Evolutionary conservation across 2,888 invertebrate species (phyloP), one percentile per base, ranked within the genome.

Genomic region (Lepidonotus clava): DNA sequence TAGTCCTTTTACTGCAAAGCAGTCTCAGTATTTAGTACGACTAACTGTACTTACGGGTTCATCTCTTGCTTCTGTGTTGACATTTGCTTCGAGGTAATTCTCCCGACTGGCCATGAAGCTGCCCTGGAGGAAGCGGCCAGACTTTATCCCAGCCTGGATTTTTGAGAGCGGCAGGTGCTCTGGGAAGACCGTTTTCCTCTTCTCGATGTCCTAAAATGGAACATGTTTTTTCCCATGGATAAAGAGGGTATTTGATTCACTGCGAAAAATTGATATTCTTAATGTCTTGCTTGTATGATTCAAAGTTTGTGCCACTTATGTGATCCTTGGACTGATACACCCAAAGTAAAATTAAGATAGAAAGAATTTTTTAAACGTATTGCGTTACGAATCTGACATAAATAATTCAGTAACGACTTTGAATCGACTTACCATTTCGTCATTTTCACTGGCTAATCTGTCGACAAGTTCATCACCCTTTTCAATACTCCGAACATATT

Each of bases 71-170:
- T 97, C 97, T 0, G 98, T 96, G 93, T 96, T 96, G 11, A 98
- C 97, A 88, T 95, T 96, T 14, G 98, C 99, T 94, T 99, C 99
- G 21, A 98, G 95, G 93, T 97, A 99, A 94, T 99, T 99, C 92
- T 98, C 98, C 84, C 97, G 95, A 0, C 98, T 98, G 0, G 98
- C 97, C 87, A 93, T 92, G 89, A 94, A 94, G 0, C 96, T 96
- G 0, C 98, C 98, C 91, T 95, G 98, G 61, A 96, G 93, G 5
- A 97, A 95, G 89, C 95, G 96, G 0, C 97, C 97, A 88, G 95
- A 95, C 91, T 97, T 96, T 67, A 99, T 96, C 0, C 98, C 98
- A 0, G 95, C 95, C 88, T 98, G 96, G 28, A 99, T 95, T 92
- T 97, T 96, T 0, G 95, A 95, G 0, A 97, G 96, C 0, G 97